Evolutionary conservation across 2,797 vertebrate species (phyloP).

Genomic region (Lates japonicus): DNA sequence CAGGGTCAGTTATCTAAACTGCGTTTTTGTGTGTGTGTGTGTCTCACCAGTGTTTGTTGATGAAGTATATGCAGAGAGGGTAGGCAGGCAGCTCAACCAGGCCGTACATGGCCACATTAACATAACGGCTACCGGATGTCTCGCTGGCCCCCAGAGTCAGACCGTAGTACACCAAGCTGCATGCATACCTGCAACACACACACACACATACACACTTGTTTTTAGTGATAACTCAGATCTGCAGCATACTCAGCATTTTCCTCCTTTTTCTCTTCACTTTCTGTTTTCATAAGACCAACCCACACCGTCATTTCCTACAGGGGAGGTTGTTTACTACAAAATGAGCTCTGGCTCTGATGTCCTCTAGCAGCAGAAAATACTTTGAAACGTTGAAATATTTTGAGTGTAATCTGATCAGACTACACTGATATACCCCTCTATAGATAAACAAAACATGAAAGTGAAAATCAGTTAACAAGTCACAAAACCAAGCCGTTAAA

Average conservation of each 20-base stretch:
- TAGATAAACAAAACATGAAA: too few relatives aligned
- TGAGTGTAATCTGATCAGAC: too few relatives aligned
- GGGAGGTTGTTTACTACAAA: too few relatives aligned
- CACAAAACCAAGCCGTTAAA: too few relatives aligned
- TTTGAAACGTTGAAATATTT: too few relatives aligned
- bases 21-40: conserved; percentile 2
- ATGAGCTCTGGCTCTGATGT: too few relatives aligned
- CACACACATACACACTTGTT: conserved; percentile 16
- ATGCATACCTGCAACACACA: conserved; percentile 87
- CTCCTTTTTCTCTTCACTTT: background rate
- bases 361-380: too few relatives aligned
- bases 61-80: conserved; percentile 93
- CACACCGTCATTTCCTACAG: too few relatives aligned
- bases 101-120: conserved; percentile 92
- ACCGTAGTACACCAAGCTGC: conserved; percentile 93
- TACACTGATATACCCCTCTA: too few relatives aligned
- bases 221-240: too few relatives aligned
- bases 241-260: background rate
- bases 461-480: too few relatives aligned
- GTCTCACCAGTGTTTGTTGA: conserved; percentile 90
- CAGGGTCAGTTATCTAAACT: background rate
- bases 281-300: too few relatives aligned
- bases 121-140: conserved; percentile 87
- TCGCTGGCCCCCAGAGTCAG: conserved; percentile 90
- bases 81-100: conserved; percentile 93